Conservation (phyloP, 2,797 vertebrate species). For the Syngnathus rostellatus region DNA sequence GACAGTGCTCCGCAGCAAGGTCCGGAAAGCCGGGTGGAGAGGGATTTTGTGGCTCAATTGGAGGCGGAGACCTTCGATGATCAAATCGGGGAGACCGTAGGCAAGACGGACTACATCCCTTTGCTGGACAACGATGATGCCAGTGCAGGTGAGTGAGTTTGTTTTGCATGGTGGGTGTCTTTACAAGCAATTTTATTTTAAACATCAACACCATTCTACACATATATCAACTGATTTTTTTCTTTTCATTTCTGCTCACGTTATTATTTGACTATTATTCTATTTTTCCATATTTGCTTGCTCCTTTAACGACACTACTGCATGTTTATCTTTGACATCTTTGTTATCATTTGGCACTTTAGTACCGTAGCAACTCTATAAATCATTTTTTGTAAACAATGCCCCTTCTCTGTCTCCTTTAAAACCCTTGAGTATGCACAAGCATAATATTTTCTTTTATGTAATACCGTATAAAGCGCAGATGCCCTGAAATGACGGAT, state of each 20-base stretch:
- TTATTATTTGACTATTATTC: neutral
- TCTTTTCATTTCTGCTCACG: neutral
- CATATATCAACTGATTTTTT: no score
- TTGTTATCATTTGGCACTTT: neutral
- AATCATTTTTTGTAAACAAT: neutral
- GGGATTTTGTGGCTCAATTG: slow-evolving; percentile 84
- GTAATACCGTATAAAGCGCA: slow-evolving; percentile 25
- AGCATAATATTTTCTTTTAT: slow-evolving; percentile 4
- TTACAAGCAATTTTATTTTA: neutral
- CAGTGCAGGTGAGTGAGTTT: slow-evolving; percentile 43
- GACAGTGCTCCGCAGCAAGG: slow-evolving; percentile 69
- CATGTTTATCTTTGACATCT: neutral
- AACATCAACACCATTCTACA: neutral
- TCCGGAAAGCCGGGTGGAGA: slow-evolving; percentile 73
- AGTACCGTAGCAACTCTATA: neutral
- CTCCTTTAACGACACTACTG: neutral
- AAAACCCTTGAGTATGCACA: neutral
- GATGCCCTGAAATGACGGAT: slow-evolving; percentile 36
- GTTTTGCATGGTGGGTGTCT: neutral
- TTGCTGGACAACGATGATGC: slow-evolving; percentile 79
- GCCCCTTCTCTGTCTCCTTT: neutral
- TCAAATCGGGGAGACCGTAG: slow-evolving; percentile 85
- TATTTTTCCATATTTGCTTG: neutral
- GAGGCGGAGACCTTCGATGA: slow-evolving; percentile 87
- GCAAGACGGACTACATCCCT: slow-evolving; percentile 84